Evolutionary conservation across 2,113 vertebrate genomes (phyloP), one percentile per base, ranked within the genome.

Genomic region (Lasiurus cinereus): DNA sequence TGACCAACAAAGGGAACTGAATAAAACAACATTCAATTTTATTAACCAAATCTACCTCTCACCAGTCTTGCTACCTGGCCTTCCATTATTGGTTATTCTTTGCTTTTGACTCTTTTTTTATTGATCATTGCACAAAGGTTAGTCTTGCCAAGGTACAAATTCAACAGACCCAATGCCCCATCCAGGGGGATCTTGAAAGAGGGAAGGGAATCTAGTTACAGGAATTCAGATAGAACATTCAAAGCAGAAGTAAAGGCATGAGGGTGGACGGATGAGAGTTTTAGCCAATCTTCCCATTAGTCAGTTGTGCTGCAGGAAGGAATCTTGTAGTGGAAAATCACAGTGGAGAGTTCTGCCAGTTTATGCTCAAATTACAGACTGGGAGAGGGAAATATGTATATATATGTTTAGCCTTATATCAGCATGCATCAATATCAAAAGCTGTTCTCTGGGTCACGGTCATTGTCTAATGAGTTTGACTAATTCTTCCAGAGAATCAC

Each of bases 401-500:
- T 18, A 15, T 27, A 33, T 11, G 29, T 33, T 56, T 5, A 76
- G 43, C 5, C 2, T 62, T 70, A 6, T 4, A 66, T 54, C 36
- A n/a, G 2, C 19, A 0, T 36, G 39, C 43, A 2, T 54, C 19
- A 50, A n/a, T 67, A 77, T 90, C 82, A 82, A 31, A 93, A 69
- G 72, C 52, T 33, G 90, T 27, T 86, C 77, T 78, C 27, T 79
- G 50, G 13, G 7, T 77, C 24, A 3, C 6, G 9, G 9, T 91
- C 62, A 43, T 84, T 76, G 80, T 62, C 22, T 69, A 78, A 83
- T 66, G 50, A 89, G 72, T 87, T 69, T 67, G 29, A 46, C 39
- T 91, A 89, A 84, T 85, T 88, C 59, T 92, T 36, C 43, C 18
- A 72, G 86, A 87, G 77, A 90, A 96, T 50, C 31, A 18, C 2